These are phyloP conservation scores for Apolygus lucorum DNA, from an alignment of 1,140 invertebrate species.

Conservation along the genomic window DNA sequence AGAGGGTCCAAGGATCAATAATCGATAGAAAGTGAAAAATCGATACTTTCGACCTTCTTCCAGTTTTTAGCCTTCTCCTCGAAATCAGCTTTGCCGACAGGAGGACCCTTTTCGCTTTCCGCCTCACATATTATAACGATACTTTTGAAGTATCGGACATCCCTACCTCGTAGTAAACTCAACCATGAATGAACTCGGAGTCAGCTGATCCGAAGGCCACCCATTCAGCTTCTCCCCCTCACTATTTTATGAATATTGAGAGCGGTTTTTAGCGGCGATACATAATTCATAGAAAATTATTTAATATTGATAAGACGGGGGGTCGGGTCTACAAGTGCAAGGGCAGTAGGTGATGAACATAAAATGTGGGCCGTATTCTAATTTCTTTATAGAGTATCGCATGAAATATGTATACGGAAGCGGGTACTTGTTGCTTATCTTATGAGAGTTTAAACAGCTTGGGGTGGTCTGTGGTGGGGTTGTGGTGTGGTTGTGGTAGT, in stretches of 20 bases:
- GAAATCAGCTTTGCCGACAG: too few species aligned
- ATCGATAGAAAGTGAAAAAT: too few species aligned
- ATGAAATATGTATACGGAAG: constrained; percentile 23
- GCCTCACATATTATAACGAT: too few species aligned
- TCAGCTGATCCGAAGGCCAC: neutral
- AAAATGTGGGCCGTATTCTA: constrained; percentile 21
- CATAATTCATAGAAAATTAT: neutral
- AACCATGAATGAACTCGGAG: too few species aligned
- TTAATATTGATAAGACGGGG: constrained; percentile 2
- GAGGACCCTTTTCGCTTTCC: too few species aligned
- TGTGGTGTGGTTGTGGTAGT: neutral
- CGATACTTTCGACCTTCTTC: too few species aligned
- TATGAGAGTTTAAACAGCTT: constrained; percentile 20
- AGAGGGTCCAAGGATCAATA: too few species aligned
- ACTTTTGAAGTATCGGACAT: too few species aligned
- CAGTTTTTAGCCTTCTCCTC: too few species aligned
- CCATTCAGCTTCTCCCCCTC: neutral
- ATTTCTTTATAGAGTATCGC: constrained; percentile 21
- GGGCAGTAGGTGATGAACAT: constrained; percentile 8
- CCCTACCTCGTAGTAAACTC: too few species aligned
- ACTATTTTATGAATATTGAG: neutral
- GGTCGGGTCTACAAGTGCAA: neutral
- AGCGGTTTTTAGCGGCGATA: neutral
- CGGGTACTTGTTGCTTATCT: constrained; percentile 22
- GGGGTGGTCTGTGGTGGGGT: neutral